Evolutionary conservation across 2,797 vertebrate genomes (phyloP).

Genomic region (Sebastes steindachneri): DNA sequence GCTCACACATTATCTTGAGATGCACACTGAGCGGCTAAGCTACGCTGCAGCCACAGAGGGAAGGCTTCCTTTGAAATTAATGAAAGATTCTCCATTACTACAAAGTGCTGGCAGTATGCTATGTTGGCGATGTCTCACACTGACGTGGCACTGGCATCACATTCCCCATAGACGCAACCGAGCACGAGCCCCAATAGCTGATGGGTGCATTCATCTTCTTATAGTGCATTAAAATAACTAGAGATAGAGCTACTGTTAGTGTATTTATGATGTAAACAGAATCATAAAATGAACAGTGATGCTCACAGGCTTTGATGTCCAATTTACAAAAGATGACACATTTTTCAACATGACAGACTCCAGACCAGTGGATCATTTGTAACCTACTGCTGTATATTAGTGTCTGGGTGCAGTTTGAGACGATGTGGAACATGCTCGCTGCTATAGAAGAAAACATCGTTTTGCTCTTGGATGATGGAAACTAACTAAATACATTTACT

Average conservation of each 20-base stretch:
- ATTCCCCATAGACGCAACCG: slow-evolving; percentile 1
- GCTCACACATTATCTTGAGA: slow-evolving; percentile 26
- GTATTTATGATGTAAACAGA: slow-evolving; percentile 47
- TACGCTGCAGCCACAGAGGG: slow-evolving; percentile 29
- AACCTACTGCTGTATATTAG: not conserved
- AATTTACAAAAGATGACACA: slow-evolving; percentile 29
- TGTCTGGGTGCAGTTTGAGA: slow-evolving; percentile 1
- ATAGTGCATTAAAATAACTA: slow-evolving; percentile 2
- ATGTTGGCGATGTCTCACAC: slow-evolving; percentile 26
- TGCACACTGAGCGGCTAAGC: slow-evolving; percentile 33
- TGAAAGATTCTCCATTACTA: slow-evolving; percentile 49
- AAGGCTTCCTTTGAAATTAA: slow-evolving; percentile 52
- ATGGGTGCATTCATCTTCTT: slow-evolving; percentile 29
- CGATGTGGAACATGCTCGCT: not conserved
- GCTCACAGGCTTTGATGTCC: slow-evolving; percentile 35
- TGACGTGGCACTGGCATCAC: slow-evolving; percentile 11
- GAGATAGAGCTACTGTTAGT: slow-evolving; percentile 37
- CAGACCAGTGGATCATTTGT: slow-evolving; percentile 15
- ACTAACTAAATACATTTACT: not conserved
- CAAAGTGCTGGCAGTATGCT: slow-evolving; percentile 15
- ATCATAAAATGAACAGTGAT: slow-evolving; percentile 34
- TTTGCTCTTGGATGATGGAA: not conserved
- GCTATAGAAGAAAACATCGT: not conserved
- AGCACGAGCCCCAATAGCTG: not conserved
- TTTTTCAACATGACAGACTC: slow-evolving; percentile 32